Evolutionary conservation across 2,113 vertebrate genomes (phyloP), one percentile per base, ranked within the genome.

Genomic region (Haemorhous mexicanus): DNA sequence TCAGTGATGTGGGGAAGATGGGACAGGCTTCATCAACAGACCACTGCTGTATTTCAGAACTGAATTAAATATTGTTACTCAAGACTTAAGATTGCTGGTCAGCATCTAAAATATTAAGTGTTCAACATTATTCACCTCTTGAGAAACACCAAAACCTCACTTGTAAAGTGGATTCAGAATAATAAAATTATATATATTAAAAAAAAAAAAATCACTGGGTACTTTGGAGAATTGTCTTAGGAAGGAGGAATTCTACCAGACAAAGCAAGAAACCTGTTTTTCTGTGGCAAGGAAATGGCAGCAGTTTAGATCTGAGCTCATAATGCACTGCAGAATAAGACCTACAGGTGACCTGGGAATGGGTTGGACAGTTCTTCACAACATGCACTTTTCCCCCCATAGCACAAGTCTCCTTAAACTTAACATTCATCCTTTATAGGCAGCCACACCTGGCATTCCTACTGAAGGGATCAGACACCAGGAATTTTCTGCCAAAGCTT

Each of bases 351-450:
- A 66, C 32, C 37, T 37, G 35, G 55, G 56, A 84, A 66, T 6
- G 43, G 12, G 11, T 2, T 52, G 47, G 15, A 53, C 27, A 59
- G 33, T 49, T 44, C 39, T 61, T 75, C 62, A 37, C 7, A 39
- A 23, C 3, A 30, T 7, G 22, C 32, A 16, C 18, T 41, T 33
- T 15, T 0, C 1, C 5, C 5, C 44, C 30, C 9, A 23, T 35
- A 91, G 32, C 74, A 82, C 30, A 82, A 43, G 7, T 33, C 58
- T 43, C 35, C 49, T 27, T 77, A 44, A 61, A n/a, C 18, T 76
- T 56, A 11, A 47, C 0, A 0, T 41, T 75, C 44, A 52, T 39
- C 49, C 63, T 87, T 46, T 37, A 37, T 27, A 63, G 37, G 35
- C 27, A 46, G 28, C 30, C 35, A 72, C 10, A 19, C 27, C 14